Conservation (phyloP, 2,888 invertebrate genomes). For the Acanthopleura granulata region DNA sequence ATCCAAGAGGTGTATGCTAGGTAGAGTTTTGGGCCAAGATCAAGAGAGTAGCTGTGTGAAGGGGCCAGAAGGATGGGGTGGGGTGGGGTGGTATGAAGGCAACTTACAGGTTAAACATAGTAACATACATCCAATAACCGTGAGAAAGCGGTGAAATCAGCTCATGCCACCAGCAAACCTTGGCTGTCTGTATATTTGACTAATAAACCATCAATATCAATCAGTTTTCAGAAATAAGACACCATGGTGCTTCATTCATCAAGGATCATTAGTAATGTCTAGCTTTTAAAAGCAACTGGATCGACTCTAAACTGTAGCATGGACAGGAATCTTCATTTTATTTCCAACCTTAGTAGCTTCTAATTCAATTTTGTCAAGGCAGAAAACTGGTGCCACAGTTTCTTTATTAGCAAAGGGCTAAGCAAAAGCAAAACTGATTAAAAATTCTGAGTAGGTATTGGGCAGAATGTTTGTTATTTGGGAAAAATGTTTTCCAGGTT, state of each 20-base stretch:
- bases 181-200: neutral
- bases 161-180: neutral
- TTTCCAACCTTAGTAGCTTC: too few species aligned
- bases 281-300: too few species aligned
- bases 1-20: neutral
- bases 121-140: constrained; percentile 15
- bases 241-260: neutral
- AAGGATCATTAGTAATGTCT: too few species aligned
- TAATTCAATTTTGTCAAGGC: too few species aligned
- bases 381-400: too few species aligned
- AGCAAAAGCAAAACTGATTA: too few species aligned
- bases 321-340: too few species aligned
- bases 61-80: neutral
- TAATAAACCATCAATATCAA: neutral
- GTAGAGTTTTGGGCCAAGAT: neutral
- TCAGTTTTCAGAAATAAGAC: neutral
- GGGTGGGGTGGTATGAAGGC: neutral
- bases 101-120: constrained; percentile 2
- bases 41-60: neutral
- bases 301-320: too few species aligned
- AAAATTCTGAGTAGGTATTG: too few species aligned
- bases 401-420: too few species aligned
- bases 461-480: too few species aligned
- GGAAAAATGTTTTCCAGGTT: too few species aligned
- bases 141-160: constrained; percentile 14